These are phyloP conservation scores for Agriopis leucophaearia DNA, from an alignment of 2,888 invertebrate genomes.

Conservation along the genomic window DNA sequence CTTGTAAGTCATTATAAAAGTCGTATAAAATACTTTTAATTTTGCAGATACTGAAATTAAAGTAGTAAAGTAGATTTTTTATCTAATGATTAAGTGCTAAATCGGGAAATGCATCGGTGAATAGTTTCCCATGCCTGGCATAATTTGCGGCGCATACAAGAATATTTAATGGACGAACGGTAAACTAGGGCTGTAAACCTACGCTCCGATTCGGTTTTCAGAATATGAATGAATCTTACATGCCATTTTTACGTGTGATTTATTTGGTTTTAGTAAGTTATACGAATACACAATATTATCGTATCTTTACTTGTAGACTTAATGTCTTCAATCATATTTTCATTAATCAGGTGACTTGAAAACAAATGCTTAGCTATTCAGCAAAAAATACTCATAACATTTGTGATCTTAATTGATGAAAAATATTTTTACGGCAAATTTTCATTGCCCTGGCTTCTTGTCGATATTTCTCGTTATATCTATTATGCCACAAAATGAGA, in stretches of 20 bases:
- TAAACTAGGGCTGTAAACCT: constrained; percentile 42
- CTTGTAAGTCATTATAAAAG: too few species aligned
- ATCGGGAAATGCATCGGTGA: constrained; percentile 24
- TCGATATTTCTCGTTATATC: too few species aligned
- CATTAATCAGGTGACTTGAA: too few species aligned
- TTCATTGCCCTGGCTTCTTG: too few species aligned
- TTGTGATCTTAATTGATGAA: background rate
- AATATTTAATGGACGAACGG: constrained; percentile 44
- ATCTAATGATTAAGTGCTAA: background rate
- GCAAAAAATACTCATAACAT: background rate
- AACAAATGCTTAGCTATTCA: too few species aligned
- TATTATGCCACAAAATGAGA: background rate
- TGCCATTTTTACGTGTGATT: constrained; percentile 14
- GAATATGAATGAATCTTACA: constrained; percentile 37
- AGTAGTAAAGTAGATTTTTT: background rate
- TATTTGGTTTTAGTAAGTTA: background rate
- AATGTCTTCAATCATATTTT: too few species aligned
- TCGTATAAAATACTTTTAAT: too few species aligned
- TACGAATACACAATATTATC: background rate
- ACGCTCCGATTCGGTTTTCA: constrained; percentile 32
- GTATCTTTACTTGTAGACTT: too few species aligned
- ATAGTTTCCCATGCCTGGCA: constrained; percentile 32
- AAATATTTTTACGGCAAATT: background rate
- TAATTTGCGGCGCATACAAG: constrained; percentile 43
- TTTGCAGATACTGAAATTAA: background rate